These are phyloP conservation scores for Neolamprologus brichardi DNA, from an alignment of 2,113 vertebrate genomes.

Conservation along the genomic window DNA sequence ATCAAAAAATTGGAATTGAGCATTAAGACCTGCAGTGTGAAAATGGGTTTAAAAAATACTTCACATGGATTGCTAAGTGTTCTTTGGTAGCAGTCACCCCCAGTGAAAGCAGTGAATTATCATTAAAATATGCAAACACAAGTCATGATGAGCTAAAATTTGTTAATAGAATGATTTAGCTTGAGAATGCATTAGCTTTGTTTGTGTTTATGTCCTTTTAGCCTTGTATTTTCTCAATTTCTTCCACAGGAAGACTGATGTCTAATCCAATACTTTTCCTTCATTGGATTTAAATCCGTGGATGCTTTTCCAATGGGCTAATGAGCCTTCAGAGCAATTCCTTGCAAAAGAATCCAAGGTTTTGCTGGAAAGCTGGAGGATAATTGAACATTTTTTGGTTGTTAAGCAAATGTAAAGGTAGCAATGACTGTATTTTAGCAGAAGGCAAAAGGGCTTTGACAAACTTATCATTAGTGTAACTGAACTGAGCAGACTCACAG, in stretches of 20 bases:
- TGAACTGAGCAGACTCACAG: neutral
- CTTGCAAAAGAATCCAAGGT: neutral
- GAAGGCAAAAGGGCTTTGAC: neutral
- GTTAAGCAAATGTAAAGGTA: neutral
- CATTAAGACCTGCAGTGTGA: neutral
- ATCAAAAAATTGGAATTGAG: neutral
- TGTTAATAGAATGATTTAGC: neutral
- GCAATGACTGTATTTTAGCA: neutral
- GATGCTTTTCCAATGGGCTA: neutral
- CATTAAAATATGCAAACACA: neutral
- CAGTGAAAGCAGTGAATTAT: neutral
- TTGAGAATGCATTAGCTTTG: neutral
- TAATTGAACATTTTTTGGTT: neutral
- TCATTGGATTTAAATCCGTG: neutral
- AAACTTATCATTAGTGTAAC: neutral
- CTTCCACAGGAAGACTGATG: neutral
- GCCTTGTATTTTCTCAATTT: neutral
- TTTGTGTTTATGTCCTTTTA: neutral
- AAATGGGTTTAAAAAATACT: neutral
- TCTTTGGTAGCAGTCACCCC: neutral
- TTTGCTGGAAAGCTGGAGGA: neutral
- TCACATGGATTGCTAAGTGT: neutral
- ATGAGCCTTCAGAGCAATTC: neutral
- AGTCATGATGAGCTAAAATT: neutral
- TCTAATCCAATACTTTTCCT: neutral